These are phyloP conservation scores for Neoarius graeffei DNA, from an alignment of 2,113 vertebrate species.

Conservation along the genomic window DNA sequence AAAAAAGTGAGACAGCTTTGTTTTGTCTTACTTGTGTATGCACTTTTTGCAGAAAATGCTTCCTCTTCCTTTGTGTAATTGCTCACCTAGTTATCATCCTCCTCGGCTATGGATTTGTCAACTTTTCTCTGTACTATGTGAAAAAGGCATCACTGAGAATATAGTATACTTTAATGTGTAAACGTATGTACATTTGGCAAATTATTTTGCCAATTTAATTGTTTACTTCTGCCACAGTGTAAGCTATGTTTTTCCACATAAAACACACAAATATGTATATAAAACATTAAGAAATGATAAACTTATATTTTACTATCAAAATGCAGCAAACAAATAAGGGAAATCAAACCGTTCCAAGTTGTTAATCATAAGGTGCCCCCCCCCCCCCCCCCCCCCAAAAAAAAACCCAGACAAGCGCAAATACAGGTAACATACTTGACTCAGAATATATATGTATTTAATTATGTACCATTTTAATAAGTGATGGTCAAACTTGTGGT, in stretches of 20 bases:
- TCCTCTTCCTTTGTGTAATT: slow-evolving; percentile 27
- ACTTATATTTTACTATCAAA: slow-evolving; percentile 50
- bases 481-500: background rate
- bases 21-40: slow-evolving; percentile 28
- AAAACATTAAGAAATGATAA: slow-evolving; percentile 35
- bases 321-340: slow-evolving; percentile 5
- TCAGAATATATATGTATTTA: slow-evolving; percentile 7
- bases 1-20: background rate
- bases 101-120: background rate
- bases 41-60: slow-evolving; percentile 30
- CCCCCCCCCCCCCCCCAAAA: too few species aligned
- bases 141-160: slow-evolving; percentile 11
- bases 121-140: slow-evolving; percentile 20
- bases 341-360: slow-evolving; percentile 5
- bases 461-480: slow-evolving; percentile 2
- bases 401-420: background rate
- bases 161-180: slow-evolving; percentile 12
- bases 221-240: slow-evolving; percentile 24
- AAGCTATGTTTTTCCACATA: slow-evolving; percentile 14
- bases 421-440: background rate
- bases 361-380: background rate
- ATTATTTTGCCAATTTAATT: slow-evolving; percentile 30
- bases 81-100: background rate
- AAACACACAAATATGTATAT: slow-evolving; percentile 37
- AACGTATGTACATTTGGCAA: slow-evolving; percentile 26